phyloP scores from a whole-genome alignment of 1,140 invertebrate genomes.

The Drepana arcuata region DNA sequence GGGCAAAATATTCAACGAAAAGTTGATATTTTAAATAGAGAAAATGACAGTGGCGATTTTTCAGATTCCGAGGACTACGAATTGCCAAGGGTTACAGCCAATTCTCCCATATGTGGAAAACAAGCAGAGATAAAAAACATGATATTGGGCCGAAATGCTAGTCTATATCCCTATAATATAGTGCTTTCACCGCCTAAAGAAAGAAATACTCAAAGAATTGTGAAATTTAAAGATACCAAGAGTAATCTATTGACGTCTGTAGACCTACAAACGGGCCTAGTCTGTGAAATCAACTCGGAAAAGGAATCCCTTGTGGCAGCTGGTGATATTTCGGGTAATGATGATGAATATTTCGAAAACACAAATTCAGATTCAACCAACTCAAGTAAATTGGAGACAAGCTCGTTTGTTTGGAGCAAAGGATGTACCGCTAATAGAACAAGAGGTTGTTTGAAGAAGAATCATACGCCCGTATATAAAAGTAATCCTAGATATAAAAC shows the following conservation, averaged over 20 bases:
- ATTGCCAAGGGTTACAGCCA: slow-evolving; percentile 33
- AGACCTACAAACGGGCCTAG: slow-evolving; percentile 11
- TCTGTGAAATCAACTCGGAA: too few species aligned
- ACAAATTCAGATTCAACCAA: slow-evolving; percentile 23
- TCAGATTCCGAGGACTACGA: slow-evolving; percentile 32
- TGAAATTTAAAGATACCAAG: slow-evolving; percentile 38
- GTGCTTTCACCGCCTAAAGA: slow-evolving; percentile 37
- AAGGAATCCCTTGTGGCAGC: too few species aligned
- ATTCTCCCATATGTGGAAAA: slow-evolving; percentile 14
- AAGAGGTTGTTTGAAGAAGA: slow-evolving; percentile 10
- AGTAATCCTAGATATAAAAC: slow-evolving; percentile 20
- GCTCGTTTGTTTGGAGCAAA: slow-evolving; percentile 32
- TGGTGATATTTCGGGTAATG: too few species aligned
- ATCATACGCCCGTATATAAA: slow-evolving; percentile 24
- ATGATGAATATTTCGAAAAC: too few species aligned
- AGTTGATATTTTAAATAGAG: too few species aligned
- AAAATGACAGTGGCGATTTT: slow-evolving; percentile 39
- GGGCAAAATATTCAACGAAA: too few species aligned
- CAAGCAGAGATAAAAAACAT: slow-evolving; percentile 43
- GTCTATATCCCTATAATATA: slow-evolving; percentile 55
- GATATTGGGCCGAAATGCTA: slow-evolving; percentile 42
- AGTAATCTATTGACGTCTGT: slow-evolving; percentile 5
- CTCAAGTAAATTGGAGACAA: slow-evolving; percentile 28
- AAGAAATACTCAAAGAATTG: slow-evolving; percentile 30
- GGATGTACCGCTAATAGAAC: slow-evolving; percentile 6